Evolutionary conservation across 2,797 vertebrate genomes (phyloP), one percentile per base, ranked within the genome.

Genomic region (Pipistrellus pygmaeus): DNA sequence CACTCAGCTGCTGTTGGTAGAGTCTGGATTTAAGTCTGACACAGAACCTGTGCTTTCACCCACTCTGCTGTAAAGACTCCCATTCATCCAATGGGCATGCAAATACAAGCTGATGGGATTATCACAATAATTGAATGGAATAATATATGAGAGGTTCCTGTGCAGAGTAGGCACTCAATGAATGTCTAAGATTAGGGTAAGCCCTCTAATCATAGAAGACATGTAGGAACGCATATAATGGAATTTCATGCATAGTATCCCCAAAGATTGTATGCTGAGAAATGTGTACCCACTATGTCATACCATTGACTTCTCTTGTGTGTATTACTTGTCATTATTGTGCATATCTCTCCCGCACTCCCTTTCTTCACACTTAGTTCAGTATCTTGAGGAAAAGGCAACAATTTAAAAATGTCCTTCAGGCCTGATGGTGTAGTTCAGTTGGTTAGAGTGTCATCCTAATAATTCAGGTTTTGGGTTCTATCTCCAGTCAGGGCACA

Each of bases 301-400:
- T 3, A 71, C 0, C n/a, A 53, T 17, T 73, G 62, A 11, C 35
- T 64, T 91, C 27, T 93, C 69, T 51, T 20, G 1, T 68, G 46
- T 27, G 21, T 25, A 23, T 82, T 64, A 78, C 41, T 64, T 82
- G n/a, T 53, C 71, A 44, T 46, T 48, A 25, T 80, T 80, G 38
- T 25, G 82, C 17, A 27, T 38, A 53, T 82, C 32, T 82, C 20
- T 48, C 10, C 17, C n/a, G 3, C 6, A 27, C n/a, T n/a, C 41
- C 21, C 92, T 91, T 88, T 62, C 30, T 81, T 66, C 80, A 95
- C 27, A 53, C 32, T 64, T 85, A 41, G n/a, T 48, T 81, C 12
- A 88, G 18, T 6, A 32, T 69, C 8, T 84, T 8, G 55, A 95
- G 48, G 53, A 86, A 78, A 88, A 77, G 35, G 12, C 60, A 84